phyloP scores from a whole-genome alignment of 2,888 invertebrate species.

The Leucania comma region DNA sequence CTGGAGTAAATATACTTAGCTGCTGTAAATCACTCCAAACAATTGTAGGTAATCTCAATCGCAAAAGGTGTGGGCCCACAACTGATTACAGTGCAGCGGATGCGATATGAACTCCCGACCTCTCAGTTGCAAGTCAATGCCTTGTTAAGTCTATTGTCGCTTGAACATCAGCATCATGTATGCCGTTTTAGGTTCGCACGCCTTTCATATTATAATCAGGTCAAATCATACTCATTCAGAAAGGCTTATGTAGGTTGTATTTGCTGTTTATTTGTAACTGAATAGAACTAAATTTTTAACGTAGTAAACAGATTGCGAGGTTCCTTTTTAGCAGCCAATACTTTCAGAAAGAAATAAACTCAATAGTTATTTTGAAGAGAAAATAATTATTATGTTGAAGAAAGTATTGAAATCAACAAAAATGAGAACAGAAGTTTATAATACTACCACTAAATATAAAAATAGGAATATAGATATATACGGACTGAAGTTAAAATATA shows the following conservation, averaged over 20 bases:
- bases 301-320: background rate
- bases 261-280: background rate
- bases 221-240: background rate
- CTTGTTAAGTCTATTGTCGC: constrained; percentile 23
- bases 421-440: too few relatives aligned
- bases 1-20: background rate
- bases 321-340: background rate
- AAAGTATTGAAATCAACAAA: too few relatives aligned
- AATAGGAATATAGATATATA: too few relatives aligned
- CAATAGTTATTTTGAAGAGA: too few relatives aligned
- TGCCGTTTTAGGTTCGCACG: background rate
- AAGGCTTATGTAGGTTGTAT: background rate
- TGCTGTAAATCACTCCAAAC: constrained; percentile 1
- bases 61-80: constrained; percentile 9
- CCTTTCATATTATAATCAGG: constrained; percentile 5
- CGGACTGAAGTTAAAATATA: background rate
- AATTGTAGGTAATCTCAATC: constrained; percentile 16
- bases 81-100: constrained; percentile 34
- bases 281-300: background rate
- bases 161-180: constrained; percentile 1
- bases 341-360: background rate
- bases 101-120: constrained; percentile 50
- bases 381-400: too few relatives aligned
- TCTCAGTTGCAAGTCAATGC: constrained; percentile 50
- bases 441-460: too few relatives aligned